Base-by-base conservation (phyloP, 2,888 invertebrate species). In the Agrochola circellaris region DNA sequence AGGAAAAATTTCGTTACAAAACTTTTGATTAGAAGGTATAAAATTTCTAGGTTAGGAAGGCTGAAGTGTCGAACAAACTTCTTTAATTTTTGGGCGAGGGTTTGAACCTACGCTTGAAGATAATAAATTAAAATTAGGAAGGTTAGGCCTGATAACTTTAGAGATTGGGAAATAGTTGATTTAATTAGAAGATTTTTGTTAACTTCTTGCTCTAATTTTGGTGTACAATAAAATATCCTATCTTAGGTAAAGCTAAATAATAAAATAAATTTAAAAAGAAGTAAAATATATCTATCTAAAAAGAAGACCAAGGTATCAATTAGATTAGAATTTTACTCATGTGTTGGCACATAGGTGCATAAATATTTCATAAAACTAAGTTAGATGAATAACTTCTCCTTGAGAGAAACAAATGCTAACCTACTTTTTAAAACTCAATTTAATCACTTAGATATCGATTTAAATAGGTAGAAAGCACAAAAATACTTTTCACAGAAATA, bases 1-100 rank as follows among this genome's bases (percentile, higher is more conserved):
- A 62, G 80, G 69, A 69, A 62, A 83, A 76, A 77, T 17, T 81
- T 81, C 60, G 77, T 77, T 77, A n/a, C 77, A 67, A 66, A 83
- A 83, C 81, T 83, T 83, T 83, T 84, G 83, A 83, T 83, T 77
- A 76, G 76, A 76, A 9, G 72, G 72, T 84, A 68, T 69, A 81
- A 83, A 82, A 71, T 73, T 81, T 84, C 51, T 84, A 45, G 51
- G 51, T 81, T 80, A 83, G 30, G 58, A 74, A 70, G 62, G 61
- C 38, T 62, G 51, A 65, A 83, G 54, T 30, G 45, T 30, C 20
- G 54, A 54, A 60, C 42, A 61, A 81, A 73, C 60, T 82, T 82
- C 56, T 83, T 73, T 73, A 73, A 81, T 73, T 83, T 81, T 79
- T 48, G 79, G 54, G 23, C 15, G 26, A 68, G 38, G 23, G 48